These are phyloP conservation scores for Typhlomys cinereus DNA, from an alignment of 2,113 vertebrate species.

Conservation along the genomic window DNA sequence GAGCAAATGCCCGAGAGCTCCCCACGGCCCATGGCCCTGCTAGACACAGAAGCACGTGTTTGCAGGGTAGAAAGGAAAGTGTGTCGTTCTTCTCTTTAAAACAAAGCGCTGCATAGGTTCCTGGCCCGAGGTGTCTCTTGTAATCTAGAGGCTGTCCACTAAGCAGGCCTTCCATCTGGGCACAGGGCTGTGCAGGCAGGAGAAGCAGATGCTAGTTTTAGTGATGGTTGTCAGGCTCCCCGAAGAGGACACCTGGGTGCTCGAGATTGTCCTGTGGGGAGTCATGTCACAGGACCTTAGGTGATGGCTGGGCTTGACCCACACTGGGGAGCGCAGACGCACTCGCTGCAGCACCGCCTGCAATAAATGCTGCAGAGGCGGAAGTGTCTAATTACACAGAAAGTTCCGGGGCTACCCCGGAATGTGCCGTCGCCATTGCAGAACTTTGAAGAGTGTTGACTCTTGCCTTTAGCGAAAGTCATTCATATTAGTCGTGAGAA, in stretches of 20 bases:
- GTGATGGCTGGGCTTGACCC: not conserved
- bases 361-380: not conserved
- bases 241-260: too few species aligned
- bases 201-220: not conserved
- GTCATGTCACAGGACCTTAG: not conserved
- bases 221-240: not conserved
- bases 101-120: not conserved
- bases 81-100: too few species aligned
- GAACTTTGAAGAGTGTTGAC: not conserved
- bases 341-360: too few species aligned
- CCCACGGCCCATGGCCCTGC: too few species aligned
- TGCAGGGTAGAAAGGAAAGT: too few species aligned
- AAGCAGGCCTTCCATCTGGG: not conserved
- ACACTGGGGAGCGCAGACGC: not conserved
- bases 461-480: not conserved
- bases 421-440: not conserved
- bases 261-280: not conserved
- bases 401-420: not conserved
- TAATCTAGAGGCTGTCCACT: not conserved
- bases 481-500: not conserved
- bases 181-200: fast-evolving
- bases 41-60: too few species aligned
- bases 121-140: not conserved
- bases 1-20: not conserved
- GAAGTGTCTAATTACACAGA: not conserved